Base-by-base conservation (phyloP, 2,113 vertebrate genomes). In the Nycticorax nycticorax region DNA sequence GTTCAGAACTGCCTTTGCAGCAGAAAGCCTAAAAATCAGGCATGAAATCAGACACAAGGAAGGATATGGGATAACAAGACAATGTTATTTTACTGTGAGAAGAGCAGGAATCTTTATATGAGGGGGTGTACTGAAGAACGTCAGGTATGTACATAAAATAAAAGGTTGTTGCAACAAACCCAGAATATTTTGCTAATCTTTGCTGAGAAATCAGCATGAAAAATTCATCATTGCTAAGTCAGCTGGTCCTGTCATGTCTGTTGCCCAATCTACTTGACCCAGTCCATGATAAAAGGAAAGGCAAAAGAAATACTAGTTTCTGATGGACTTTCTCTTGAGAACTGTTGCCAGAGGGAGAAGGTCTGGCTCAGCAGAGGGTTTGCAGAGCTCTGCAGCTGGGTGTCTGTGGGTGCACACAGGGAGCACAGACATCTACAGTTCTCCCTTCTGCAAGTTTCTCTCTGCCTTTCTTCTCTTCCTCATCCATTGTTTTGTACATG, bases 181-280 rank as follows among this genome's bases (percentile, higher is more conserved):
- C 55, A 53, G 78, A 92, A 85, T 96, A 88, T 88, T 97, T 94
- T 67, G 63, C 75, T 97, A 96, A 97, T 94, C 93, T 95, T 92
- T 63, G 24, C n/a, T 73, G 50, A 80, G 63, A 92, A 92, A 96
- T 96, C 93, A 93, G 88, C 45, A 66, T 74, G 82, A 90, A 93
- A 90, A 92, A 96, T 83, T 90, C 67, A 85, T 85, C 50, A 13
- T 45, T 90, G 79, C 71, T 77, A 91, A 92, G 74, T 95, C 81
- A 88, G 53, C 50, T 92, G 47, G n/a, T 18, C 76, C 53, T 96
- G 77, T 88, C 55, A 27, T 41, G 20, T 85, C 66, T 79, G 43
- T 96, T 96, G 66, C 85, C 45, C 84, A 96, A 97, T 82, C 60
- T 78, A 28, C 66, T 85, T 96, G 89, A 91, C 87, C 56, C 33